Conservation (phyloP, 1,140 invertebrate genomes). For the Drosophila dunni region DNA sequence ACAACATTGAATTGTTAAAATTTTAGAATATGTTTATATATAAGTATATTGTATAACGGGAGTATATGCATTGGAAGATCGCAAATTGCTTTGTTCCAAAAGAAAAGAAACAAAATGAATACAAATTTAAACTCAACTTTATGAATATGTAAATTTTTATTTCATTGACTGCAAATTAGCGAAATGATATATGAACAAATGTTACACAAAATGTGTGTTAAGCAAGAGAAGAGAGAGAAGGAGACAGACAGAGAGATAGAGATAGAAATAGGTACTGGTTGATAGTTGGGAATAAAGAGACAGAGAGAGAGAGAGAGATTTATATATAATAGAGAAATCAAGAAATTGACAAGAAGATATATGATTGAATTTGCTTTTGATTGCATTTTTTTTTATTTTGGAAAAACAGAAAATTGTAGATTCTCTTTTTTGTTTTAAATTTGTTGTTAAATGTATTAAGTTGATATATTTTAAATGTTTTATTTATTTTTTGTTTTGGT, state of each 20-base stretch:
- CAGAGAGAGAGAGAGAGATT: slow-evolving; percentile 29
- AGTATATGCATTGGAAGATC: slow-evolving; percentile 56
- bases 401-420: slow-evolving; percentile 43
- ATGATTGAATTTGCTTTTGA: slow-evolving; percentile 55
- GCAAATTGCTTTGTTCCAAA: slow-evolving; percentile 60
- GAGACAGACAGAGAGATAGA: slow-evolving; percentile 27
- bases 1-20: slow-evolving; percentile 75
- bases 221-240: slow-evolving; percentile 47
- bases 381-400: slow-evolving; percentile 43
- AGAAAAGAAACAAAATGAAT: slow-evolving; percentile 25
- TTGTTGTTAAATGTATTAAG: slow-evolving; percentile 45
- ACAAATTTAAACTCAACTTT: slow-evolving; percentile 46
- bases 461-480: slow-evolving; percentile 29
- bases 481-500: slow-evolving; percentile 41
- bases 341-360: slow-evolving; percentile 63
- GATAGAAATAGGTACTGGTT: slow-evolving; percentile 17
- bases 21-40: slow-evolving; percentile 58
- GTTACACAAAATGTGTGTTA: slow-evolving; percentile 69
- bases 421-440: slow-evolving; percentile 26
- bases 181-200: slow-evolving; percentile 59
- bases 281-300: slow-evolving; percentile 34
- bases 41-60: slow-evolving; percentile 56
- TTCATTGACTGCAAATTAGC: slow-evolving; percentile 41
- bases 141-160: slow-evolving; percentile 47
- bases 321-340: slow-evolving; percentile 65